Evolutionary conservation across 2,888 invertebrate species (phyloP).

Genomic region (Unio delphinus): DNA sequence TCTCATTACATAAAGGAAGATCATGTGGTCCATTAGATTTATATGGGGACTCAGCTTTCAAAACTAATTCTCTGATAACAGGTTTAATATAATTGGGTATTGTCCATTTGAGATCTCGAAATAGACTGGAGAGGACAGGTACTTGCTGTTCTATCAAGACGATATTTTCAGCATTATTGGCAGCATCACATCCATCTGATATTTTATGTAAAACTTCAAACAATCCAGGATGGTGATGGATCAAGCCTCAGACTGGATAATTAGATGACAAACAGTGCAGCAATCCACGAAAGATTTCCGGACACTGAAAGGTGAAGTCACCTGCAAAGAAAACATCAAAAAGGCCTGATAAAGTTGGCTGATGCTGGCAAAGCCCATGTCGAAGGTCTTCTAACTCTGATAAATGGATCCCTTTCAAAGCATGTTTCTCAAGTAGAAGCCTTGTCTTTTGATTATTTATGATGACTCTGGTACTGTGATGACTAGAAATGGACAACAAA

Average conservation of each 20-base stretch:
- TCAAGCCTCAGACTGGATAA: conserved; percentile 7
- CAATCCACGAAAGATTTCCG: conserved; percentile 1
- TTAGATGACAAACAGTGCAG: conserved; percentile 1
- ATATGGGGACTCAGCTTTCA: no score
- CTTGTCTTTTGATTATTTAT: conserved; percentile 5
- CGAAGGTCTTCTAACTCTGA: neutral
- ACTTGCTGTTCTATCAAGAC: conserved; percentile 1
- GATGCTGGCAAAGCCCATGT: neutral
- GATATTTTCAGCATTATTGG: neutral
- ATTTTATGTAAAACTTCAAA: conserved; percentile 3
- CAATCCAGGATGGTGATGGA: conserved; percentile 1
- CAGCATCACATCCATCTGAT: neutral
- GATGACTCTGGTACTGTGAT: conserved; percentile 8
- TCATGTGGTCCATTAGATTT: no score
- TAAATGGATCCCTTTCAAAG: neutral
- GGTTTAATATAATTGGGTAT: no score
- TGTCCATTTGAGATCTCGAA: no score
- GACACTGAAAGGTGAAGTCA: neutral
- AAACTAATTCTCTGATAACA: no score
- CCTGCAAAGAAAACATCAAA: no score
- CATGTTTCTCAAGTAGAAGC: conserved; percentile 1
- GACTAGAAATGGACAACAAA: conserved; percentile 4
- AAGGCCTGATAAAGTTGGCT: no score
- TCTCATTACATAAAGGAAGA: no score
- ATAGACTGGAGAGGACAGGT: neutral